Conservation (phyloP, 2,888 invertebrate genomes). For the Euproctis similis region DNA sequence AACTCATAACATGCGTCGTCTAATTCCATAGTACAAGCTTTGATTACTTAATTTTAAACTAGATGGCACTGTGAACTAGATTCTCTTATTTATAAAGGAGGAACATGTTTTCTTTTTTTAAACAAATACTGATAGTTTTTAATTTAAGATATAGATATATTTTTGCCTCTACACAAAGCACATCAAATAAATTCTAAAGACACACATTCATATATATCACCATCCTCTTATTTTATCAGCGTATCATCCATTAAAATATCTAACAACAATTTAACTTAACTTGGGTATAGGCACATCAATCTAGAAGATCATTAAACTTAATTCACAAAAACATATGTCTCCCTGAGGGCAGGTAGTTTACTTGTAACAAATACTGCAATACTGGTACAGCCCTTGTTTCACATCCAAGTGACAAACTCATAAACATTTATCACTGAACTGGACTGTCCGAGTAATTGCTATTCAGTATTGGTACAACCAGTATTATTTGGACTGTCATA, state of each 20-base stretch:
- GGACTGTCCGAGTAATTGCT: slow-evolving; percentile 64
- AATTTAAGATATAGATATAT: too few relatives aligned
- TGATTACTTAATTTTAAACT: too few relatives aligned
- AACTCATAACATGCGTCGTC: too few relatives aligned
- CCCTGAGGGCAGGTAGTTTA: slow-evolving; percentile 46
- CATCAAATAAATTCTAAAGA: too few relatives aligned
- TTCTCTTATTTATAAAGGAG: too few relatives aligned
- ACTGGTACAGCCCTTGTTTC: slow-evolving; percentile 39
- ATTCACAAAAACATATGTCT: slow-evolving; percentile 36
- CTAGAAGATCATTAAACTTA: slow-evolving; percentile 52
- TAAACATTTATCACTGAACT: slow-evolving; percentile 71
- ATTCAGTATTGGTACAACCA: slow-evolving; percentile 51
- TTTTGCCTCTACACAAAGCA: too few relatives aligned
- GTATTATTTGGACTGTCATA: slow-evolving; percentile 27
- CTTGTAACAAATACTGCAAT: slow-evolving; percentile 39
- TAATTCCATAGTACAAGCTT: too few relatives aligned
- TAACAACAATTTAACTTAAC: slow-evolving; percentile 25
- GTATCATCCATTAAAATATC: slow-evolving; percentile 25
- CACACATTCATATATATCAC: too few relatives aligned
- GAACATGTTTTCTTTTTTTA: too few relatives aligned
- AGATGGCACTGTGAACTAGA: too few relatives aligned
- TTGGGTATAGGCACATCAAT: slow-evolving; percentile 33
- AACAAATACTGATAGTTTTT: too few relatives aligned
- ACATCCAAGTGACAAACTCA: slow-evolving; percentile 70
- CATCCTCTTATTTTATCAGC: too few relatives aligned